Evolutionary conservation across 2,888 invertebrate species (phyloP).

Genomic region (Autographa pulchrina): DNA sequence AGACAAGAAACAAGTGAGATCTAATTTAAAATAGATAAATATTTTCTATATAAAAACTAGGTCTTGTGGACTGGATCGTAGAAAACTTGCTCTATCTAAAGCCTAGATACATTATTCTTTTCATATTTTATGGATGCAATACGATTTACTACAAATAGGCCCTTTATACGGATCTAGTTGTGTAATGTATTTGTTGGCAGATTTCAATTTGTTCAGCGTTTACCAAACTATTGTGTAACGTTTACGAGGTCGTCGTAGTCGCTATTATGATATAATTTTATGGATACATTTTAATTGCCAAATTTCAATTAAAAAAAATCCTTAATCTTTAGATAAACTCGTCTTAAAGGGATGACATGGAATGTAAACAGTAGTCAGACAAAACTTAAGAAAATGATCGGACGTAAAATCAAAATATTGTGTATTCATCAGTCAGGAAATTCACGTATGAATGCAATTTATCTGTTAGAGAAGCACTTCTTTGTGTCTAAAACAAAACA

Average conservation of each 20-base stretch:
- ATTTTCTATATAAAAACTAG: slow-evolving; percentile 52
- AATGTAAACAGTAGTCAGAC: not conserved
- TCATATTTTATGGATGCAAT: not conserved
- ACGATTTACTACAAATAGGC: not conserved
- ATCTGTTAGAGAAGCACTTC: slow-evolving; percentile 35
- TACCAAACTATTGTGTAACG: not conserved
- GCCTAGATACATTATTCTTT: slow-evolving; percentile 23
- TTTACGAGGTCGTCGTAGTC: slow-evolving; percentile 8
- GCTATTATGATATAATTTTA: not conserved
- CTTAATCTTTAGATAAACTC: no score
- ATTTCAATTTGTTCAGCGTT: not conserved
- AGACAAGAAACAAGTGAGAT: slow-evolving; percentile 51
- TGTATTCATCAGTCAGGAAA: slow-evolving; percentile 27
- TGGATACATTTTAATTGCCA: slow-evolving; percentile 7
- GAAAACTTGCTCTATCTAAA: slow-evolving; percentile 47
- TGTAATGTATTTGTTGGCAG: not conserved
- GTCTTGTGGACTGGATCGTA: slow-evolving; percentile 36
- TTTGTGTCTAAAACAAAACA: slow-evolving; percentile 46
- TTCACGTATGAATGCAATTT: slow-evolving; percentile 18
- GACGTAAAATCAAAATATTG: not conserved
- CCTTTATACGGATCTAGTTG: not conserved
- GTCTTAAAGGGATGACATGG: not conserved
- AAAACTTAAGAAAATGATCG: not conserved
- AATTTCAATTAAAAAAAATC: no score
- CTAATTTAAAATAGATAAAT: slow-evolving; percentile 54